Percentiles rank a stretch among this genome's conserved stretches.
Conservation (phyloP, 2,113 vertebrate genomes). For the Zosterops lateralis region DNA sequence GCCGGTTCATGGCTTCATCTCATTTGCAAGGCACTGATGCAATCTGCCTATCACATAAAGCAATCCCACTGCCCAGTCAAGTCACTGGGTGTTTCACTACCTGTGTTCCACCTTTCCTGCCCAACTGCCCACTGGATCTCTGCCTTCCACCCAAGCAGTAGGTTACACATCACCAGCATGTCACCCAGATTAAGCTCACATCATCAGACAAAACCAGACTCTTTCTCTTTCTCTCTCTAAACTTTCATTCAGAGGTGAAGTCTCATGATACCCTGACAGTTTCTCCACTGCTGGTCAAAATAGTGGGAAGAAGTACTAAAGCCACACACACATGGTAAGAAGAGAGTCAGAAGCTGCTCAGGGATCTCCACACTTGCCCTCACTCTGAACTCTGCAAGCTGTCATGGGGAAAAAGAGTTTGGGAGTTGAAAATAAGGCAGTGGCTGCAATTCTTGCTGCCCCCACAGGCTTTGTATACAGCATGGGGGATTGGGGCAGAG, state of each 20-base stretch:
- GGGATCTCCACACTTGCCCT: neutral
- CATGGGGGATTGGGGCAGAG: neutral
- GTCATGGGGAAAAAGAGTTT: neutral
- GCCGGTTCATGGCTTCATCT: neutral
- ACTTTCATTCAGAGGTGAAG: neutral
- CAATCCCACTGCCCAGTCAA: neutral
- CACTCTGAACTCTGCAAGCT: neutral
- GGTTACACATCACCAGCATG: neutral
- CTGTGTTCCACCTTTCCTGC: neutral
- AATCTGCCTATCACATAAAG: neutral
- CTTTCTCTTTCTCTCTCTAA: neutral
- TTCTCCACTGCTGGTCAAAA: neutral
- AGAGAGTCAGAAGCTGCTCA: neutral
- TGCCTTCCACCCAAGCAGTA: neutral
- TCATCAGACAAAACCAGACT: neutral
- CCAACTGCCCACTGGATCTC: neutral
- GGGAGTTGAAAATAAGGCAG: neutral
- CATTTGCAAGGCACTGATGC: neutral
- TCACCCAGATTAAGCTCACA: neutral
- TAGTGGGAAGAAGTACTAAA: neutral
- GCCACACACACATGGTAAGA: rapidly evolving
- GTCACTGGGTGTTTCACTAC: neutral
- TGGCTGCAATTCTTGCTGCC: neutral
- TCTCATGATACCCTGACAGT: neutral
- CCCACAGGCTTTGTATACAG: neutral